These are phyloP conservation scores for Meloidogyne exigua DNA, from an alignment of 1,140 invertebrate species.

Conservation along the genomic window DNA sequence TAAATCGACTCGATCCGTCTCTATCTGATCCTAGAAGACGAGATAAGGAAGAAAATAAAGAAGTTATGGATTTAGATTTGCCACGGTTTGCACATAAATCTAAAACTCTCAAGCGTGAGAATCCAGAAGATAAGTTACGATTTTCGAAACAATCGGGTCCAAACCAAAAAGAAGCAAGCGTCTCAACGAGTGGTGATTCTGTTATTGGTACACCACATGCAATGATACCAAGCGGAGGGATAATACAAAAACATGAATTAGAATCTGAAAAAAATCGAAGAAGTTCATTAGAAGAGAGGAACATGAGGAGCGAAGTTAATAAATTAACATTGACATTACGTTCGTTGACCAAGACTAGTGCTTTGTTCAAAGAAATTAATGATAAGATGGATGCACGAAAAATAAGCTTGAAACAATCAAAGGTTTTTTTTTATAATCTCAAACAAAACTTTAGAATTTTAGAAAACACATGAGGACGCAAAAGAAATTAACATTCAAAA, in stretches of 20 bases:
- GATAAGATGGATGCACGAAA: slow-evolving; percentile 7
- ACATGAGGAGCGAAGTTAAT: not conserved
- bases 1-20: not conserved
- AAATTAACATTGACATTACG: not conserved
- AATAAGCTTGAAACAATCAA: not conserved
- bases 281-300: not conserved
- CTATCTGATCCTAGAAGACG: not conserved
- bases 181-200: not conserved
- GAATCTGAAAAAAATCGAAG: not conserved
- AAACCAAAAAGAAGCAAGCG: not conserved
- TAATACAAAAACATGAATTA: not conserved
- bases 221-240: too few species aligned
- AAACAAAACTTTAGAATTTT: not conserved
- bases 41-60: not conserved
- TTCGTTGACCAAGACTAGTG: not conserved
- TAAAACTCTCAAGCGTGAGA: not conserved
- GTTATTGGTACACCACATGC: not conserved
- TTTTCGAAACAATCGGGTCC: not conserved
- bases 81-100: not conserved
- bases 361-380: slow-evolving; percentile 3
- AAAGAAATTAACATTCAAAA: not conserved
- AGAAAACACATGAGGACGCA: not conserved
- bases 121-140: not conserved
- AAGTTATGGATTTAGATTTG: not conserved
- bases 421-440: not conserved